A percentile compares a stretch with the other conserved stretches of the same genome.
These are phyloP conservation scores for Drosophila teissieri DNA, from an alignment of 1,140 invertebrate genomes.

Conservation along the genomic window DNA sequence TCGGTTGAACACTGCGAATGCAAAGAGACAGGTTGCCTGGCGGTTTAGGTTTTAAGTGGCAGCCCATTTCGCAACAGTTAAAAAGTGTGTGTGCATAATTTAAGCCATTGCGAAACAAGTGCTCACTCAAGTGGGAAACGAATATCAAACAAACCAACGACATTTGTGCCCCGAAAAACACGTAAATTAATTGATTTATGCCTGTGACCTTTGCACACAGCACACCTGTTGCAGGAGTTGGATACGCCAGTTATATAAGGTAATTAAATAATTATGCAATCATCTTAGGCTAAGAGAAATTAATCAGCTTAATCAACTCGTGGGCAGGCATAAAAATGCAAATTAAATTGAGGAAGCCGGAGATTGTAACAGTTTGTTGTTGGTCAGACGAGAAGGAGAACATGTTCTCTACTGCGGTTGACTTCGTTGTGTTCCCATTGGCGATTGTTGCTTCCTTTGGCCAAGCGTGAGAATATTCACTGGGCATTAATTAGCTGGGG, in stretches of 20 bases:
- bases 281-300: constrained; percentile 21
- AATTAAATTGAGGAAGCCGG: constrained; percentile 72
- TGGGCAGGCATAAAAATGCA: constrained; percentile 62
- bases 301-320: constrained; percentile 60
- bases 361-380: constrained; percentile 61
- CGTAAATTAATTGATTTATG: constrained; percentile 20
- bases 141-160: constrained; percentile 3
- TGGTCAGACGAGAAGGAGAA: constrained; percentile 33
- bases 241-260: constrained; percentile 13
- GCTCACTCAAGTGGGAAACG: neutral
- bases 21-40: constrained; percentile 35
- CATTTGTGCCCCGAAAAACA: constrained; percentile 9
- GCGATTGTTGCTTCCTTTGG: neutral
- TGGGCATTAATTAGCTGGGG: constrained; percentile 74
- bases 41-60: constrained; percentile 22
- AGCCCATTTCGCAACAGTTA: constrained; percentile 32
- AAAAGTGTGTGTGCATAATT: constrained; percentile 38
- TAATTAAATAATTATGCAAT: constrained; percentile 62
- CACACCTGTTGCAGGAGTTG: constrained; percentile 36
- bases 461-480: constrained; percentile 78
- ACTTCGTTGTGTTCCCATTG: neutral
- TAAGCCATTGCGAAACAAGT: constrained; percentile 38
- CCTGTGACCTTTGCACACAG: constrained; percentile 33
- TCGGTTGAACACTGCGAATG: constrained; percentile 14
- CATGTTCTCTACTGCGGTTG: constrained; percentile 55